Evolutionary conservation across 2,888 invertebrate species (phyloP).

Genomic region (Meteorus cinctellus): DNA sequence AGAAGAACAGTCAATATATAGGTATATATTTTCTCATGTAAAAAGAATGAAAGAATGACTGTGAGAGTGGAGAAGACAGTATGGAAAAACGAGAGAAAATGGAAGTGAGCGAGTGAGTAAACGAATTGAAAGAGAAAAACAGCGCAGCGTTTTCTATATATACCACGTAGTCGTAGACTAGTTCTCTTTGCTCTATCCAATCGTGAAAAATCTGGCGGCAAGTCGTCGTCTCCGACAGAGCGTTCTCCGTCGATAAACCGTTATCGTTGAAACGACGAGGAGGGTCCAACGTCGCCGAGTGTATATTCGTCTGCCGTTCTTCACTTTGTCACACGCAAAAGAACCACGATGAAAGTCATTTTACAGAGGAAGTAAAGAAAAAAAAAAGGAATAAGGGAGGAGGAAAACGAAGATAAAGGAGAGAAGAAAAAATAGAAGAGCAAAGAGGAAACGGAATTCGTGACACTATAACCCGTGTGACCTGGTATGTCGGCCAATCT

Average conservation of each 20-base stretch:
- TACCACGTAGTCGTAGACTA: slow-evolving; percentile 5
- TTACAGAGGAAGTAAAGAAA: neutral
- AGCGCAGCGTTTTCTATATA: neutral
- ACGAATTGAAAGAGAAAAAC: slow-evolving; percentile 13
- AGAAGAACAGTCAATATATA: slow-evolving; percentile 18
- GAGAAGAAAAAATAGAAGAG: slow-evolving; percentile 51
- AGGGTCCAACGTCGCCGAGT: slow-evolving; percentile 17
- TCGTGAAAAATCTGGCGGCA: slow-evolving; percentile 46
- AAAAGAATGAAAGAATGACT: slow-evolving; percentile 6
- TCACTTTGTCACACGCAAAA: slow-evolving; percentile 18
- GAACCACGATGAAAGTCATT: slow-evolving; percentile 9
- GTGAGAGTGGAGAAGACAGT: neutral
- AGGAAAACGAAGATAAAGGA: slow-evolving; percentile 16
- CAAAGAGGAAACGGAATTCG: slow-evolving; percentile 58
- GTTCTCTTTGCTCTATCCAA: slow-evolving; percentile 37
- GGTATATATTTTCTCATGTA: neutral
- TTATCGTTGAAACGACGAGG: slow-evolving; percentile 41
- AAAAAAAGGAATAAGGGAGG: neutral
- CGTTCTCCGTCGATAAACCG: slow-evolving; percentile 39
- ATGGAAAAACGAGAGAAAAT: slow-evolving; percentile 1
- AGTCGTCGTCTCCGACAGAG: slow-evolving; percentile 36
- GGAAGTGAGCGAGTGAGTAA: slow-evolving; percentile 3
- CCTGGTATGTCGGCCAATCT: slow-evolving; percentile 66
- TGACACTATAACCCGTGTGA: slow-evolving; percentile 58
- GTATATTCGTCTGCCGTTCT: slow-evolving; percentile 2